phyloP scores from a whole-genome alignment of 2,888 invertebrate species.

The Tinea trinotella region DNA sequence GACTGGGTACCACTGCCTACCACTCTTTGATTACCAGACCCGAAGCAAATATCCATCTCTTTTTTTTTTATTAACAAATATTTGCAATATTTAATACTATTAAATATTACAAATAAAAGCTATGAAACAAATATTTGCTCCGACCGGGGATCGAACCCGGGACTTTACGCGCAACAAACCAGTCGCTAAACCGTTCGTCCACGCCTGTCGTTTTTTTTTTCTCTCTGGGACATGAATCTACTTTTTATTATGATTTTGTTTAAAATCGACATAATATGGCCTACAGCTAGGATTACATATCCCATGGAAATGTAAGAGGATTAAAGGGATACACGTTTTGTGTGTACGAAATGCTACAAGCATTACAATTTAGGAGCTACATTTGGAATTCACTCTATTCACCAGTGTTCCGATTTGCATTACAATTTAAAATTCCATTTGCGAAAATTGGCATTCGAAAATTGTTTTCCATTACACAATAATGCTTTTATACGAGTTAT shows the following conservation, averaged over 20 bases:
- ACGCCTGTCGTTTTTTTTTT: too few species aligned
- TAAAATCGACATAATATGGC: not conserved
- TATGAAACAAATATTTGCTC: too few species aligned
- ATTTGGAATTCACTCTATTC: not conserved
- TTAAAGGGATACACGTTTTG: not conserved
- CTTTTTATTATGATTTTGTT: not conserved
- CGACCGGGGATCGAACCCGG: too few species aligned
- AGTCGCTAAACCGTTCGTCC: too few species aligned
- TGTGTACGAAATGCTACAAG: not conserved
- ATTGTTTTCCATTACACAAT: not conserved
- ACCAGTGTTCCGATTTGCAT: not conserved
- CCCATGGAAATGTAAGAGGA: slow-evolving; percentile 6
- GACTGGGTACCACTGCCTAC: too few species aligned
- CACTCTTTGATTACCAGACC: too few species aligned
- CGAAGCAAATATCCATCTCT: too few species aligned
- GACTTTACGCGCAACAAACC: too few species aligned
- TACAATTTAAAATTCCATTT: not conserved
- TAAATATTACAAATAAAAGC: too few species aligned
- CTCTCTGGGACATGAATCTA: not conserved
- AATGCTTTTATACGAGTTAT: not conserved
- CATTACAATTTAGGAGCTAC: not conserved
- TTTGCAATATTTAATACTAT: too few species aligned
- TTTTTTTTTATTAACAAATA: too few species aligned
- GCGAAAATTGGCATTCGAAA: not conserved
- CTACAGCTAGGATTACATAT: not conserved